Evolutionary conservation across 2,797 vertebrate genomes (phyloP), one percentile per base, ranked within the genome.

Genomic region (Parauchenoglanis ngamensis): DNA sequence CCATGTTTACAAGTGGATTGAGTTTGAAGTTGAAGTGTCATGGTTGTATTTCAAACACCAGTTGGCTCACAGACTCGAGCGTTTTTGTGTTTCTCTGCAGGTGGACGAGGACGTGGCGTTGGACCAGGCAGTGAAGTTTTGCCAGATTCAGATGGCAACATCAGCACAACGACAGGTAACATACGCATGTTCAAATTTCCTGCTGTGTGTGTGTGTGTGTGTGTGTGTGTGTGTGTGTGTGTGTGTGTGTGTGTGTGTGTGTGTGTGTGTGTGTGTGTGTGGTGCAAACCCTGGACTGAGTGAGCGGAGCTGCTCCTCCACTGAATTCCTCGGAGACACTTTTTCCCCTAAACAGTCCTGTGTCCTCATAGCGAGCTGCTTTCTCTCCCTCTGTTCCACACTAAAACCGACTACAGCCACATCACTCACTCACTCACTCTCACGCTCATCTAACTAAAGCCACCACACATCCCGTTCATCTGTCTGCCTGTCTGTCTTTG

Each of bases 81-180:
- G 10, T 61, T 57, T 85, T 2, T 40, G 82, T 90, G 0, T 94
- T 35, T 93, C 73, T 89, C 83, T 87, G 84, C 93, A 99, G 98
- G 98, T 99, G 87, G 98, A 99, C 35, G 98, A 99, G 94, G 98
- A 97, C 80, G 97, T 96, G 17, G 98, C 98, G 5, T 93, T 99
- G 94, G 98, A 99, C 90, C 98, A 99, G 93, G 98, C 98, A 17
- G 95, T 99, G 93, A 99, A 98, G 95, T 99, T 99, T 95, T 99
- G 98, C 92, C 98, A 99, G 94, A 96, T 98, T 88, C 98, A 99
- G 86, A 94, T 98, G 91, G 98, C 98, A 88, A 92, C 98, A 1
- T 95, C 98, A 31, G 94, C 98, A 89, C 98, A 99, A 93, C 97
- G 98, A 94, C 98, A 99, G 97, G 98, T 99, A 95, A 93, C 78